Conservation (phyloP, 1,140 invertebrate species). For the Nixonia krombeini region DNA sequence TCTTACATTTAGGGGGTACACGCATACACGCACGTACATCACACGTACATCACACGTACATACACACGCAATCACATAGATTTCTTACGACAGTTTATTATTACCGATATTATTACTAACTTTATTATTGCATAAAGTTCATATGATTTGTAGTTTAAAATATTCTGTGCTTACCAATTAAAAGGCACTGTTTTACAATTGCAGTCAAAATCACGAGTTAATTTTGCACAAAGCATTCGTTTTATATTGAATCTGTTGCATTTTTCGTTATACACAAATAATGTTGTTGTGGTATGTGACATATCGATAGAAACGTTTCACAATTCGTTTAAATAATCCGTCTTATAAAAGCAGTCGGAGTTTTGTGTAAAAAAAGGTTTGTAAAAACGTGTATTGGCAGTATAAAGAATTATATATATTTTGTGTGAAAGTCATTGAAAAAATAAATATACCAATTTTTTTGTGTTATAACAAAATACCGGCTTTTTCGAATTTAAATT, state of each 20-base stretch:
- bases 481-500: not conserved
- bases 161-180: slow-evolving; percentile 26
- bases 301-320: no score
- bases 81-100: not conserved
- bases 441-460: slow-evolving; percentile 4
- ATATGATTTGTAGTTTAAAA: slow-evolving; percentile 17
- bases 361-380: slow-evolving; percentile 14
- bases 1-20: slow-evolving; percentile 9
- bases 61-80: no score
- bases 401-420: slow-evolving; percentile 14
- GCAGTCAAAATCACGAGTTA: slow-evolving; percentile 22
- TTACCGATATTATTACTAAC: slow-evolving; percentile 13
- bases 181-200: slow-evolving; percentile 42
- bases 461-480: not conserved
- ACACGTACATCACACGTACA: no score
- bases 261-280: no score
- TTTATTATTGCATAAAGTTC: slow-evolving; percentile 18
- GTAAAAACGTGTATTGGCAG: slow-evolving; percentile 24
- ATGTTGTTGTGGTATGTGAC: no score
- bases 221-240: slow-evolving; percentile 12
- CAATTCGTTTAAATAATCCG: no score
- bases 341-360: slow-evolving; percentile 2
- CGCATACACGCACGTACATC: no score
- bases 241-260: no score
- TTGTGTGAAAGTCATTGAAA: slow-evolving; percentile 1